phyloP scores from a whole-genome alignment of 2,113 vertebrate species.

The Lepidothrix coronata region DNA sequence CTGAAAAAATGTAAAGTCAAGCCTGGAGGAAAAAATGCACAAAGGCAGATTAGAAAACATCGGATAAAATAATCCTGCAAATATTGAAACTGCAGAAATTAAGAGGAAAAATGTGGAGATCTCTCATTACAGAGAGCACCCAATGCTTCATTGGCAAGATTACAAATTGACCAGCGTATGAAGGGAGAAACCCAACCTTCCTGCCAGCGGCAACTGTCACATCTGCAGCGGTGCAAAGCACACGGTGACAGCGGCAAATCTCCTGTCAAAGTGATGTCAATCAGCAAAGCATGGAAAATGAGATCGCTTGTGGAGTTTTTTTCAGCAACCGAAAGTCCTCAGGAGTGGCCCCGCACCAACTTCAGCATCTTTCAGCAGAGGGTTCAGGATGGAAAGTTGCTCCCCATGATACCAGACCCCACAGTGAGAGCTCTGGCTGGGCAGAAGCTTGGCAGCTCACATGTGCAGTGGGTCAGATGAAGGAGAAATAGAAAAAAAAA shows the following conservation, averaged over 20 bases:
- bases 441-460: neutral
- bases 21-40: neutral
- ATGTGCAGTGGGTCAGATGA: neutral
- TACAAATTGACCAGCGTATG: neutral
- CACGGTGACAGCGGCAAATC: rapidly evolving
- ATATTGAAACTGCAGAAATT: neutral
- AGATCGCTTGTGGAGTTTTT: neutral
- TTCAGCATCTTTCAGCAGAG: neutral
- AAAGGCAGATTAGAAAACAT: neutral
- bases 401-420: neutral
- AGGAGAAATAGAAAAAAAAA: neutral
- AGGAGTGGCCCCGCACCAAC: neutral
- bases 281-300: neutral
- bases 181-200: neutral
- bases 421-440: rapidly evolving
- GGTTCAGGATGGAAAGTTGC: neutral
- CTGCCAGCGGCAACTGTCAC: rapidly evolving
- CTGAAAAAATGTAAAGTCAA: neutral
- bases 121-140: neutral
- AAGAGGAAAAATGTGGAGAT: neutral
- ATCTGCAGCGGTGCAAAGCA: rapidly evolving
- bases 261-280: neutral
- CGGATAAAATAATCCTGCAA: neutral
- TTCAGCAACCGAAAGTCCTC: neutral
- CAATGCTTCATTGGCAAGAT: neutral